Evolutionary conservation across 1,140 invertebrate species (phyloP), one percentile per base, ranked within the genome.

Genomic region (Lamellibrachia luymesi): DNA sequence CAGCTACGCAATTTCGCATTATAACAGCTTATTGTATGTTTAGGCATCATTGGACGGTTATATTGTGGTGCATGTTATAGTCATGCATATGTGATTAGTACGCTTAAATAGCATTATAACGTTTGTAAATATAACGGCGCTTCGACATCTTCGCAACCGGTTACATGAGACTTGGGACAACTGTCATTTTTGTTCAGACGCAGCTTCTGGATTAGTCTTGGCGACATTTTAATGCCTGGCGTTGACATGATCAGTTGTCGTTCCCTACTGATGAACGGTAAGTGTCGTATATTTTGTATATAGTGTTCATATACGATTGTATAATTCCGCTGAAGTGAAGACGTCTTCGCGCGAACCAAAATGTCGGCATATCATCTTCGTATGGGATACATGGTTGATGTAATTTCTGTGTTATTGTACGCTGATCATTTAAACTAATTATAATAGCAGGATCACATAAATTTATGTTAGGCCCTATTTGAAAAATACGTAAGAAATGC

Each of bases 181-280:
- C 64, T 80, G 64, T 80, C 64, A 80, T 80, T 80, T 80, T 80
- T 80, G 64, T 80, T 80, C 64, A 80, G 64, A 80, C 64, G 64
- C 64, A 80, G 64, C 64, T 80, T 80, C 64, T 80, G 64, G 64
- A 80, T 80, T 80, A 80, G 13, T 22, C 64, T 80, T 80, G 52
- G 52, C 52, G 52, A 56, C 52, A 56, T 6, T 80, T 80, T 22
- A 22, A 80, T 80, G 25, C 8, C 17, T 80, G 64, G 64, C 64
- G 64, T 80, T 80, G 64, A 80, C 64, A 80, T 80, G 64, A 22
- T 80, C 64, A 80, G 64, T 80, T 80, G 64, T 80, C 64, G 64
- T 80, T 80, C 64, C 64, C 25, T 22, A 80, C 64, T 22, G 64
- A 22, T 2, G 64, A 80, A 80, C 64, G 64, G 64, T 80, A 80